phyloP scores from a whole-genome alignment of 1,140 invertebrate genomes.

The Pseudachorutes palmiensis region DNA sequence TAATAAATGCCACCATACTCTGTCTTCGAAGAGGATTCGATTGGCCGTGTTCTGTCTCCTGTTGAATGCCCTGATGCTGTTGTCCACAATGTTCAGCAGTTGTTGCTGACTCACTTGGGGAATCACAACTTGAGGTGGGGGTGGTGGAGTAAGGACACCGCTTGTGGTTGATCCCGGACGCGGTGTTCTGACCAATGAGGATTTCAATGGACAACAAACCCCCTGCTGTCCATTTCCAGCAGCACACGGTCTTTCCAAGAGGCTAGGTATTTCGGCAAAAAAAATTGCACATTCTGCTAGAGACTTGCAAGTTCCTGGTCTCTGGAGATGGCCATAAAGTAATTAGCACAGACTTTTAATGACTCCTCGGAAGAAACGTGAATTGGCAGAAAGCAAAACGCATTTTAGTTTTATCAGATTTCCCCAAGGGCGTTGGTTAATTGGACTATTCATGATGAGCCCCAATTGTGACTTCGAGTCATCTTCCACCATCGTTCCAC shows the following conservation, averaged over 20 bases:
- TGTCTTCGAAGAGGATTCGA: slow-evolving; percentile 38
- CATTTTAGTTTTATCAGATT: background rate
- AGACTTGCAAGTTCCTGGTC: slow-evolving; percentile 42
- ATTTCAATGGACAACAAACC: no score
- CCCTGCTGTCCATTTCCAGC: slow-evolving; percentile 42
- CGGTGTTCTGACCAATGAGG: background rate
- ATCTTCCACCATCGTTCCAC: background rate
- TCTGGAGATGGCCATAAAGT: slow-evolving; percentile 15
- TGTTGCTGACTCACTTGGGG: slow-evolving; percentile 41
- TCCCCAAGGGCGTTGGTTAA: background rate
- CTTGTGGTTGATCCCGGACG: slow-evolving; percentile 28
- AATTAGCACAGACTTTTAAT: background rate
- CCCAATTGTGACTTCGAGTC: background rate
- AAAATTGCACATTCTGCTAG: slow-evolving; percentile 46
- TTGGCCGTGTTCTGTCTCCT: slow-evolving; percentile 38
- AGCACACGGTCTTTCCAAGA: slow-evolving; percentile 44
- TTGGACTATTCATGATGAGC: background rate
- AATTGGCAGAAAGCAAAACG: background rate
- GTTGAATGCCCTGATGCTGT: slow-evolving; percentile 23
- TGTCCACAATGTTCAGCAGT: slow-evolving; percentile 39
- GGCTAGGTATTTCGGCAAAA: slow-evolving; percentile 45
- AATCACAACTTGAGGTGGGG: slow-evolving; percentile 41
- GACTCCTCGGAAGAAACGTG: background rate
- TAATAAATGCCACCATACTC: slow-evolving; percentile 16
- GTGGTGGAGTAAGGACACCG: no score